Evolutionary conservation across 2,797 vertebrate genomes (phyloP).

Genomic region (Xenentodon cancila): DNA sequence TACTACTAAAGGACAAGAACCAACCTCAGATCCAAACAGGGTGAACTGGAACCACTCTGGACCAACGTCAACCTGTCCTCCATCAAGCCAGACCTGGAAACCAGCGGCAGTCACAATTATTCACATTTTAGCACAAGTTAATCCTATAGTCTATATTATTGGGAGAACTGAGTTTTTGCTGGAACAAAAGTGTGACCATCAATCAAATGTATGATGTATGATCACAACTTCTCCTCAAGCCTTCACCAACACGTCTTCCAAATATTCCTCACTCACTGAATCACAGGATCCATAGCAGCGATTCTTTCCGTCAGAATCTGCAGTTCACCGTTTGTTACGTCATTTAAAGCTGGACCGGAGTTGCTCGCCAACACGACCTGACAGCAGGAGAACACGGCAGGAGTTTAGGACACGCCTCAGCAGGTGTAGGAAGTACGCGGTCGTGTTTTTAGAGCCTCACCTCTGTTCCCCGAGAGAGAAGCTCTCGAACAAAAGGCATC

Average conservation of each 20-base stretch:
- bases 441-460: conserved; percentile 72
- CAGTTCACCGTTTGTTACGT: conserved; percentile 95
- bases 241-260: too few relatives aligned
- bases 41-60: conserved; percentile 96
- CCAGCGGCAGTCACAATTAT: background rate
- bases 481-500: conserved; percentile 98
- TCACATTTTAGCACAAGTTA: too few relatives aligned
- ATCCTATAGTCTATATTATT: too few relatives aligned
- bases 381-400: background rate
- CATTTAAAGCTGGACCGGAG: conserved; percentile 94
- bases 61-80: conserved; percentile 89
- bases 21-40: conserved; percentile 95
- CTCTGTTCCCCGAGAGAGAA: conserved; percentile 96
- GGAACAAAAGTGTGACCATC: too few relatives aligned
- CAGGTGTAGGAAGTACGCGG: too few relatives aligned
- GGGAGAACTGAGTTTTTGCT: too few relatives aligned
- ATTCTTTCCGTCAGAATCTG: conserved; percentile 92
- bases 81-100: conserved; percentile 83
- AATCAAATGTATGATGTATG: too few relatives aligned
- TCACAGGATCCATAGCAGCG: conserved; percentile 90
- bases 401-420: background rate
- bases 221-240: too few relatives aligned
- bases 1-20: background rate
- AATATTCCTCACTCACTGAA: conserved; percentile 84
- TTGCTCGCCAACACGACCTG: conserved; percentile 98